Evolutionary conservation across 2,888 invertebrate species (phyloP).

Genomic region (Drosophila anomalata): DNA sequence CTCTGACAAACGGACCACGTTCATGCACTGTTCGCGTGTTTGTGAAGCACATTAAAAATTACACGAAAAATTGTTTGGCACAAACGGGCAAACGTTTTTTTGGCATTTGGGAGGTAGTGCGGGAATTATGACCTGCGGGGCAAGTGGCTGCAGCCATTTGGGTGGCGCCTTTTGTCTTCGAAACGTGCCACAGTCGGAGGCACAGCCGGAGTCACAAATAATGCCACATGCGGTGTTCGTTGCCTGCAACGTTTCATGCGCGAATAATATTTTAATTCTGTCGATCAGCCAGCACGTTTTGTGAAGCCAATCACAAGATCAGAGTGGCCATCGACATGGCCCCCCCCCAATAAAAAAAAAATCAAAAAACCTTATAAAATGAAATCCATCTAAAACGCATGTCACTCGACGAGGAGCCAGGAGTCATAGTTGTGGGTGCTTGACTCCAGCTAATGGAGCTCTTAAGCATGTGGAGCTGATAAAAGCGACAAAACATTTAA

Average conservation of each 20-base stretch:
- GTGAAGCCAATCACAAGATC: slow-evolving; percentile 54
- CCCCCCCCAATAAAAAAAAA: slow-evolving; percentile 16
- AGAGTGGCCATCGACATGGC: slow-evolving; percentile 39
- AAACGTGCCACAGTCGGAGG: slow-evolving; percentile 58
- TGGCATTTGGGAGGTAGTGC: slow-evolving; percentile 23
- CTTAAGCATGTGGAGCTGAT: slow-evolving; percentile 58
- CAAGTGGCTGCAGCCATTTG: slow-evolving; percentile 60
- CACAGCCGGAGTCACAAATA: slow-evolving; percentile 33
- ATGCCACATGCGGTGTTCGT: slow-evolving; percentile 70
- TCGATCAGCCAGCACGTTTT: slow-evolving; percentile 56
- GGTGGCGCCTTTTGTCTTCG: slow-evolving; percentile 68
- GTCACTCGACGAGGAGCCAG: slow-evolving; percentile 35
- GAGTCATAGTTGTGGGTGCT: slow-evolving; percentile 39
- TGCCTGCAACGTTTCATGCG: slow-evolving; percentile 59
- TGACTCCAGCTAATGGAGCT: slow-evolving; percentile 52
- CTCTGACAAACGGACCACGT: slow-evolving; percentile 43
- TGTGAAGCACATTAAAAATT: slow-evolving; percentile 64
- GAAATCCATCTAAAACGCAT: slow-evolving; percentile 37
- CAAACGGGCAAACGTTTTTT: slow-evolving; percentile 30
- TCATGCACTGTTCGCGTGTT: slow-evolving; percentile 33
- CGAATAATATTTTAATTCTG: slow-evolving; percentile 70
- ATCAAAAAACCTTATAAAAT: slow-evolving; percentile 2
- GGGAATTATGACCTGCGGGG: slow-evolving; percentile 50
- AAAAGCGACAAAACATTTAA: slow-evolving; percentile 71
- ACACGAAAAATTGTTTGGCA: slow-evolving; percentile 63